Conservation (phyloP, 1,140 invertebrate genomes). For the Ceratina japonica region DNA sequence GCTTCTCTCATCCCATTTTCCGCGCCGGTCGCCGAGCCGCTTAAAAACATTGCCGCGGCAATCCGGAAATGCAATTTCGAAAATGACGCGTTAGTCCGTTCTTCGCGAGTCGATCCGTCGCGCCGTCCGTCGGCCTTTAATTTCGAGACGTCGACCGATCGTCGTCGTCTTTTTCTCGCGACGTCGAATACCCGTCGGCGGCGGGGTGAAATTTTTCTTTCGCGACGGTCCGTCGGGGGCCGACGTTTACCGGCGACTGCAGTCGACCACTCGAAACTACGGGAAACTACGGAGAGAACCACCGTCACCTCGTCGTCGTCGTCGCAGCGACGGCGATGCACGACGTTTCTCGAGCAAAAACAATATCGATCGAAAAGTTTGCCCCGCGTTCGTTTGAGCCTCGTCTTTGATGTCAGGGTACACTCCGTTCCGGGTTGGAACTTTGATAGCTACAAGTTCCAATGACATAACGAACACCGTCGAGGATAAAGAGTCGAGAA, state of each 20-base stretch:
- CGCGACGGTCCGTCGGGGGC: neutral
- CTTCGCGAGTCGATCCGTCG: no score
- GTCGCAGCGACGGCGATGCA: neutral
- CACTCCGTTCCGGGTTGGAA: neutral
- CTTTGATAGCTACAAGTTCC: neutral
- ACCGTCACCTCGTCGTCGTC: no score
- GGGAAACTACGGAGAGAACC: no score
- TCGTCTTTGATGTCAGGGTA: neutral
- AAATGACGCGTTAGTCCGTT: slow-evolving; percentile 1
- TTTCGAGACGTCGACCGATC: no score
- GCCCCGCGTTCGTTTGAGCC: neutral
- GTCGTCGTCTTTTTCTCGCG: no score
- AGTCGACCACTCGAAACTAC: no score
- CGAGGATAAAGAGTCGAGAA: neutral
- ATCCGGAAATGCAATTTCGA: slow-evolving; percentile 40
- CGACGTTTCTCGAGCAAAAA: neutral
- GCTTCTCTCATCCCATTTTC: slow-evolving; percentile 44
- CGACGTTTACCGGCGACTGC: neutral
- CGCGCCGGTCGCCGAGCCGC: slow-evolving; percentile 38
- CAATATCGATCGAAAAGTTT: slow-evolving; percentile 1
- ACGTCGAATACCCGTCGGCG: neutral
- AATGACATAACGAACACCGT: neutral
- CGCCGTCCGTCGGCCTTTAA: no score
- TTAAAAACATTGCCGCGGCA: slow-evolving; percentile 36
- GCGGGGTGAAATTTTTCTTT: neutral